A percentile compares a stretch with the other conserved stretches of the same genome.
These are phyloP conservation scores for Syrrhaptes paradoxus DNA, from an alignment of 2,113 vertebrate species.

Conservation along the genomic window DNA sequence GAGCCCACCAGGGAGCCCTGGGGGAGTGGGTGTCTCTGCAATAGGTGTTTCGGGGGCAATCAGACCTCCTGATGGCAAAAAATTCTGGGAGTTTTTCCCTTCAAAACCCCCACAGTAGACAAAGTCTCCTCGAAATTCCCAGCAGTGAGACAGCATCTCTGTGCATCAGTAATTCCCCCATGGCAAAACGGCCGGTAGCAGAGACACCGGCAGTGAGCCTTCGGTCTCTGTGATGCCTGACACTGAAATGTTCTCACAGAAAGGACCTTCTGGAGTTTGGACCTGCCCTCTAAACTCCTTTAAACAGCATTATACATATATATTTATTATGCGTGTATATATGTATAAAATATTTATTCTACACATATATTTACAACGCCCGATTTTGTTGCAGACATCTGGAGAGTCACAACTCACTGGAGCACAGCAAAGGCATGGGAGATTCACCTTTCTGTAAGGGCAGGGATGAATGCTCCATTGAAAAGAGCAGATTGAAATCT, in stretches of 20 bases:
- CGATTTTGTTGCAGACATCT: not conserved
- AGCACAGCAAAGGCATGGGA: not conserved
- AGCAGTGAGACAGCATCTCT: not conserved
- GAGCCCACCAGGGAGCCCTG: not conserved
- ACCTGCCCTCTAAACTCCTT: not conserved
- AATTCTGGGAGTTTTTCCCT: not conserved
- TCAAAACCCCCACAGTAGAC: not conserved
- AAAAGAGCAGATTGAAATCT: not conserved
- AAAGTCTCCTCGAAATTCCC: not conserved
- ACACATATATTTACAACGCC: not conserved
- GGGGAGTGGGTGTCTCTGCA: not conserved
- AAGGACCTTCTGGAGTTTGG: not conserved
- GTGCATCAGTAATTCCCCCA: not conserved
- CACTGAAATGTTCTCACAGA: not conserved
- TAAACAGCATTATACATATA: not conserved
- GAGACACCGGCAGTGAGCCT: rapidly evolving
- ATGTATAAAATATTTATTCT: not conserved
- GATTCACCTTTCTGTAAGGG: not conserved
- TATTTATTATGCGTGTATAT: not conserved
- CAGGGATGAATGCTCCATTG: not conserved
- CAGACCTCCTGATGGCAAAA: not conserved
- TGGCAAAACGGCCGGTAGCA: not conserved
- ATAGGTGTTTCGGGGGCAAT: not conserved
- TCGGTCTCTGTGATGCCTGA: not conserved
- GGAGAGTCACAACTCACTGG: not conserved